phyloP scores from a whole-genome alignment of 2,113 vertebrate species.

The Phyllostomus discolor region DNA sequence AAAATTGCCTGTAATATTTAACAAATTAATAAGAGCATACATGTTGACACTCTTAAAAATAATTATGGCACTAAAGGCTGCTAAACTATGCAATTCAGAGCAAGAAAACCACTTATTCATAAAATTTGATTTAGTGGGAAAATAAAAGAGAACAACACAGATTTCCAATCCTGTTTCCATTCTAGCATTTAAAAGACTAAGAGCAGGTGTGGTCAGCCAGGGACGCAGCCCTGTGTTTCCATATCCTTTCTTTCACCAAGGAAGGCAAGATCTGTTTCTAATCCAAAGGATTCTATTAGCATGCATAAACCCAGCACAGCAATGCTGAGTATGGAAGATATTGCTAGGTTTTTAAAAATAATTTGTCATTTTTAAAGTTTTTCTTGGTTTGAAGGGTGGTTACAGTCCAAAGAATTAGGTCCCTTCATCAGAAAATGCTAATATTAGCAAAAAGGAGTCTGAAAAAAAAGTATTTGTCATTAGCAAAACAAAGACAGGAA shows the following conservation, averaged over 20 bases:
- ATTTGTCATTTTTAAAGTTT: background rate
- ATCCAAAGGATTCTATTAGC: background rate
- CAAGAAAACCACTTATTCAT: background rate
- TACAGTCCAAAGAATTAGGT: background rate
- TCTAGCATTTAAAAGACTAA: background rate
- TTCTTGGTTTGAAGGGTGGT: background rate
- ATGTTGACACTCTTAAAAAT: background rate
- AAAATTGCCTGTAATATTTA: background rate
- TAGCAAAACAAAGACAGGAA: background rate
- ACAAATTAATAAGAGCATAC: background rate
- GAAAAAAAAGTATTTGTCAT: background rate
- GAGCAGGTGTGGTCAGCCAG: rapidly evolving
- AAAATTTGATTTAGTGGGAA: background rate
- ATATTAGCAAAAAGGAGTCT: background rate
- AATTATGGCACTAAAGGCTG: background rate
- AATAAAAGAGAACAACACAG: background rate
- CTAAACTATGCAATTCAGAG: background rate
- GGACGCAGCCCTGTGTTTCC: rapidly evolving
- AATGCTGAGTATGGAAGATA: background rate
- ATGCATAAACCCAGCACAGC: background rate
- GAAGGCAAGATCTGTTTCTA: too few relatives aligned
- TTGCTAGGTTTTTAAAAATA: background rate
- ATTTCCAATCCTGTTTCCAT: background rate
- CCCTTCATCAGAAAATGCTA: background rate
- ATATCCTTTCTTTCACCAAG: background rate